Evolutionary conservation across 2,113 vertebrate genomes (phyloP).

Genomic region (Phaethon lepturus): DNA sequence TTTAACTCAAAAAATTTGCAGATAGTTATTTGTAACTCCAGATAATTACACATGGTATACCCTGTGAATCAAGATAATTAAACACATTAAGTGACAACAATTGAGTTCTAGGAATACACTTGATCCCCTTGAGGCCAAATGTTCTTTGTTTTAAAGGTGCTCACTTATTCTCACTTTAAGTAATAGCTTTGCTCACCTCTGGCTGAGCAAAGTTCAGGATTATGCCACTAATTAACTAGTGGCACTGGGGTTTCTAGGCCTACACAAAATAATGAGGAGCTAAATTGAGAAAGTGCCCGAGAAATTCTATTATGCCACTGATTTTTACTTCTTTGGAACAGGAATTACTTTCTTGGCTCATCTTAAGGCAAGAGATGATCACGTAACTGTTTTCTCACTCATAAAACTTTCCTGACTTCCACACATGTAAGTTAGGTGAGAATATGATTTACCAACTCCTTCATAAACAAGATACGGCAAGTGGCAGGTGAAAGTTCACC

Average conservation of each 20-base stretch:
- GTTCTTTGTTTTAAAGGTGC: slow-evolving; percentile 28
- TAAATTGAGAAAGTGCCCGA: background rate
- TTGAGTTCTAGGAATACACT: background rate
- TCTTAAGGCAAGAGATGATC: background rate
- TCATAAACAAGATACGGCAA: background rate
- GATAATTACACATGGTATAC: background rate
- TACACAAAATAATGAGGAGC: background rate
- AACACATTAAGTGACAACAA: slow-evolving; percentile 34
- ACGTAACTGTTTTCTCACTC: background rate
- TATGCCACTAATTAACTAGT: slow-evolving; percentile 35
- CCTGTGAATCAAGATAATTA: slow-evolving; percentile 2
- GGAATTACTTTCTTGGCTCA: background rate
- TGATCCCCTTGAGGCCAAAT: background rate
- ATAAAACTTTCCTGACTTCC: background rate
- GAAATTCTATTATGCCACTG: background rate
- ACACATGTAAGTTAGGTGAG: background rate
- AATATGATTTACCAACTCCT: background rate
- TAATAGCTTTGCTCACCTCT: slow-evolving; percentile 18
- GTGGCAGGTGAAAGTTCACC: background rate
- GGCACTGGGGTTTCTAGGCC: background rate
- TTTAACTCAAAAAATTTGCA: background rate
- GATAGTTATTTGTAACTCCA: background rate
- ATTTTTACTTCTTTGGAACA: background rate
- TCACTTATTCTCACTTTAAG: slow-evolving; percentile 33
- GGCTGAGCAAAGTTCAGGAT: slow-evolving; percentile 19